These are phyloP conservation scores for Clarias pachynema DNA, from an alignment of 2,797 vertebrate species.

Conservation along the genomic window DNA sequence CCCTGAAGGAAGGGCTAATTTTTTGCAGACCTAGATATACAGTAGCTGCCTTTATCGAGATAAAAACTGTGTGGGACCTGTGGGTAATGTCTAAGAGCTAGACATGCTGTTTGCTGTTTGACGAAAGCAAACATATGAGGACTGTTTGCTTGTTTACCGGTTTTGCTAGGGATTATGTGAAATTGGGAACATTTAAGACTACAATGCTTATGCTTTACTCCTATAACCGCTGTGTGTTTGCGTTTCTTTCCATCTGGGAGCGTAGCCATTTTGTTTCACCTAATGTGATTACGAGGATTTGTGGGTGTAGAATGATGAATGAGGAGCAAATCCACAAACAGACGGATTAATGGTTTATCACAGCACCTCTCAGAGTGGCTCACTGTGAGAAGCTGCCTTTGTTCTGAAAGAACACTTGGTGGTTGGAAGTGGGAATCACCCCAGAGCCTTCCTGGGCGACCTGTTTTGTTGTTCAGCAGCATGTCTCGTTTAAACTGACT, in stretches of 20 bases:
- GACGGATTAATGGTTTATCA: conserved; percentile 57
- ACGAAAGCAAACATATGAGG: conserved; percentile 10
- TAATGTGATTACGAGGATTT: conserved; percentile 58
- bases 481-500: background rate
- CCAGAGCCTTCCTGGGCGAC: conserved; percentile 6
- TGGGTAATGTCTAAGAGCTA: conserved; percentile 29
- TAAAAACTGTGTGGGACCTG: conserved; percentile 41
- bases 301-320: conserved; percentile 58
- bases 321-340: conserved; percentile 55
- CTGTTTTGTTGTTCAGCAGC: conserved; percentile 24
- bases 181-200: conserved; percentile 44
- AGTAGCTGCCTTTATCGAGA: background rate
- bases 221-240: conserved; percentile 21
- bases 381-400: conserved; percentile 47
- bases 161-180: conserved; percentile 40
- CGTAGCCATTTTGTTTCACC: conserved; percentile 57
- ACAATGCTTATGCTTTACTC: conserved; percentile 32
- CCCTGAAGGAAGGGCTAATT: conserved; percentile 50
- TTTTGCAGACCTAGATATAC: conserved; percentile 35
- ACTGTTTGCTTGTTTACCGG: conserved; percentile 28
- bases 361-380: conserved; percentile 51
- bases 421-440: conserved; percentile 28
- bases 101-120: conserved; percentile 37
- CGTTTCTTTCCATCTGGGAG: conserved; percentile 47
- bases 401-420: conserved; percentile 41